Evolutionary conservation across 2,797 vertebrate species (phyloP), one percentile per base, ranked within the genome.

Genomic region (Melanotaenia trifasciata): DNA sequence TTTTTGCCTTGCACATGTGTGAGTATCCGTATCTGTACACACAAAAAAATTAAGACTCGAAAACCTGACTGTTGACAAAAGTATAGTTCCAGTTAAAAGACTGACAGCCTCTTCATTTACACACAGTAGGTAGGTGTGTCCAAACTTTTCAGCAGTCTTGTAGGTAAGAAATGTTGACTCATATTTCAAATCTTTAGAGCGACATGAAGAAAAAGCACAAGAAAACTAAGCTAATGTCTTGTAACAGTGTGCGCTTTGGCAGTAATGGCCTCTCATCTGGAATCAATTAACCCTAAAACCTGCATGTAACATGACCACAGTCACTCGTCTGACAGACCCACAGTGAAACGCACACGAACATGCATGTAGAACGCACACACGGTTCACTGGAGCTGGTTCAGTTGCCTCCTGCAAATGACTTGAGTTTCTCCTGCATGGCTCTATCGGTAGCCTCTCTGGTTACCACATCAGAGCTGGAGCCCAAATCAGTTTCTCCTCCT

Each of bases 211-310:
- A 65, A 73, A 84, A 74, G 47, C 22, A 20, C 2, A 36, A 66
- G 36, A 72, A 83, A 47, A n/a, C 70, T 63, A 58, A 75, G 74
- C 67, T 87, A 78, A 80, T 84, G 78, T 80, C 72, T 86, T 72
- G 64, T 87, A 85, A 72, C 69, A 70, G 47, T 35, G 70, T 73
- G 56, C 26, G 13, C 58, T 82, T 85, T 84, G 80, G 83, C 85
- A 78, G 67, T 67, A 70, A 74, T 20, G 24, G 59, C 43, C 40
- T 67, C 65, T 70, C 90, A 92, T 93, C 86, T 91, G 92, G 86
- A 89, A 83, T 71, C 68, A 81, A 83, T 92, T 89, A 86, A 89
- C 80, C 85, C 78, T 60, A 30, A 90, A 90, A 89, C 81, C 84
- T 89, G 75, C 82, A 54, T 75, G 81, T 86, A 89, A 84, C 81